These are phyloP conservation scores for Sebastes oblongus DNA, from an alignment of 2,797 vertebrate genomes.

Conservation along the genomic window DNA sequence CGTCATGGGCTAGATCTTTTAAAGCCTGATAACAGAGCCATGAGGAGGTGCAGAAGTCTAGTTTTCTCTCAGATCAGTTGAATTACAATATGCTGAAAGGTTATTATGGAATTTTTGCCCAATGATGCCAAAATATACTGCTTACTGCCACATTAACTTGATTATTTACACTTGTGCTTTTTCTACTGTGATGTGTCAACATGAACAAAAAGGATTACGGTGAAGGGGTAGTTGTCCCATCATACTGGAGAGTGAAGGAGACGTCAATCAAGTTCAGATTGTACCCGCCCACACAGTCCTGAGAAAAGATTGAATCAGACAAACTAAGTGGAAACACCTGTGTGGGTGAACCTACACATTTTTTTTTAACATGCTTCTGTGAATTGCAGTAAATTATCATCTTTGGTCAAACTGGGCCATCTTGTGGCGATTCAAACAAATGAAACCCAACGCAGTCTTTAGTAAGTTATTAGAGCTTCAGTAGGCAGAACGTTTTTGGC, in stretches of 20 bases:
- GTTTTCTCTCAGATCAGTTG: too few relatives aligned
- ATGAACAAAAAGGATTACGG: too few relatives aligned
- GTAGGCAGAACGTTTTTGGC: too few relatives aligned
- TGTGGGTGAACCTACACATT: not conserved
- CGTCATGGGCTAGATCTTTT: too few relatives aligned
- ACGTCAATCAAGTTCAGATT: not conserved
- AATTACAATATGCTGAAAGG: too few relatives aligned
- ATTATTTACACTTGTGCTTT: not conserved
- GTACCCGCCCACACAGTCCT: not conserved
- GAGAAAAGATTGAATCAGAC: not conserved
- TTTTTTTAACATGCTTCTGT: not conserved
- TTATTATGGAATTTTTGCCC: too few relatives aligned
- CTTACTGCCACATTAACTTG: not conserved
- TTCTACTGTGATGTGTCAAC: not conserved
- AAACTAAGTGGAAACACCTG: not conserved
- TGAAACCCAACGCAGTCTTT: not conserved
- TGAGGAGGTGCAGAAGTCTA: too few relatives aligned
- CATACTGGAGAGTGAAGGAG: not conserved
- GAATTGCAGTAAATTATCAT: not conserved
- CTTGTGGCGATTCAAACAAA: constrained; percentile 37
- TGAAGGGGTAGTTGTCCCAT: not conserved
- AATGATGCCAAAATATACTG: too few relatives aligned
- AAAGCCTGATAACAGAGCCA: too few relatives aligned
- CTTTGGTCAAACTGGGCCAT: constrained; percentile 40
- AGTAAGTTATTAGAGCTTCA: not conserved